Conservation (phyloP, 2,888 invertebrate genomes). For the Griposia aprilina region DNA sequence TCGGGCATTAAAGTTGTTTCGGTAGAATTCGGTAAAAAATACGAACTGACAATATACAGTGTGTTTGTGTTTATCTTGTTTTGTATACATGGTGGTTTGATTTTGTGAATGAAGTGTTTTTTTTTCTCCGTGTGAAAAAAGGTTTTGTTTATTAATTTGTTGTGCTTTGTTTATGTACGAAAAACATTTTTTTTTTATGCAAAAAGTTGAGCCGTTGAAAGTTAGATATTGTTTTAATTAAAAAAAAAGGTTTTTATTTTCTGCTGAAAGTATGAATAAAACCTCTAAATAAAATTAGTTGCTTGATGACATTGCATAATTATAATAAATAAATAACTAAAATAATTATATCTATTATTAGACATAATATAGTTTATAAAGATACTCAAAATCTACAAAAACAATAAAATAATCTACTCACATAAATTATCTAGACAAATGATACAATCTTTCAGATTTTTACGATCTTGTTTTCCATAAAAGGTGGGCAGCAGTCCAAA, state of each 20-base stretch:
- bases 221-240: background rate
- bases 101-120: constrained; percentile 28
- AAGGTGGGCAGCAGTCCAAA: constrained; percentile 47
- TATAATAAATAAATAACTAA: background rate
- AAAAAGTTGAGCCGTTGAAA: background rate
- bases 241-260: background rate
- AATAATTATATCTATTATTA: background rate
- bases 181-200: background rate
- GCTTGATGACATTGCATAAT: background rate
- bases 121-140: background rate
- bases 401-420: background rate
- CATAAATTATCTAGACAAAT: constrained; percentile 6
- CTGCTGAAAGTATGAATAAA: background rate
- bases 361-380: background rate
- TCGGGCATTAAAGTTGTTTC: constrained; percentile 68
- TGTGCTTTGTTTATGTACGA: background rate
- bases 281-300: no score
- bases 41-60: constrained; percentile 39
- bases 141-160: background rate
- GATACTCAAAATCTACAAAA: background rate
- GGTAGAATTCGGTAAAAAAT: constrained; percentile 51
- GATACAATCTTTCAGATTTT: constrained; percentile 35
- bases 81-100: constrained; percentile 46
- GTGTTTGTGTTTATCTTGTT: constrained; percentile 41
- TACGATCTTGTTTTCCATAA: constrained; percentile 36